Conservation (phyloP, 2,113 vertebrate genomes). For the Thryonomys swinderianus region DNA sequence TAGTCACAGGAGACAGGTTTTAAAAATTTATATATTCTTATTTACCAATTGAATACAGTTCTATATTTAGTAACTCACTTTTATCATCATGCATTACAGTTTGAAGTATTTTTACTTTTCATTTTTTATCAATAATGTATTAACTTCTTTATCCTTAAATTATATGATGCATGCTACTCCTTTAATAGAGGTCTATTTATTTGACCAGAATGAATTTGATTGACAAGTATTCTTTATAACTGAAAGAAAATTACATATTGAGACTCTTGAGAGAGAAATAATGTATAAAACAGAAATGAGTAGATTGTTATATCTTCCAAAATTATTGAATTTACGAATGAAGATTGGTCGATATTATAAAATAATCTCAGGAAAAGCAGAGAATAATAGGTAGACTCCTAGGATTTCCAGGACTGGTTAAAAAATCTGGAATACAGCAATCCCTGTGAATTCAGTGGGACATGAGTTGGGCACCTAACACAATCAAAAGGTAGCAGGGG, state of each 20-base stretch:
- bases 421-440: background rate
- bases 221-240: background rate
- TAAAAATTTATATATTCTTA: background rate
- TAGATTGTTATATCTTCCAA: background rate
- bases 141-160: background rate
- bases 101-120: constrained; percentile 36
- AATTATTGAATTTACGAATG: background rate
- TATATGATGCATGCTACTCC: background rate
- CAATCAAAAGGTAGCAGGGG: background rate
- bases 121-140: constrained; percentile 7
- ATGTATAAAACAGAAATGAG: background rate
- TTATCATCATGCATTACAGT: background rate
- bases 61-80: constrained; percentile 61
- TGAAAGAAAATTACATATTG: background rate
- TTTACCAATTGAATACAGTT: constrained; percentile 19
- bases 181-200: constrained; percentile 41
- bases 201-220: background rate
- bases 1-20: background rate
- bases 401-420: background rate
- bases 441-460: background rate
- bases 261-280: background rate
- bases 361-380: background rate
- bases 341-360: background rate
- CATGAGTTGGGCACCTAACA: background rate
- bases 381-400: background rate